phyloP scores from a whole-genome alignment of 2,113 vertebrate genomes.

The Eretmodus cyanostictus region DNA sequence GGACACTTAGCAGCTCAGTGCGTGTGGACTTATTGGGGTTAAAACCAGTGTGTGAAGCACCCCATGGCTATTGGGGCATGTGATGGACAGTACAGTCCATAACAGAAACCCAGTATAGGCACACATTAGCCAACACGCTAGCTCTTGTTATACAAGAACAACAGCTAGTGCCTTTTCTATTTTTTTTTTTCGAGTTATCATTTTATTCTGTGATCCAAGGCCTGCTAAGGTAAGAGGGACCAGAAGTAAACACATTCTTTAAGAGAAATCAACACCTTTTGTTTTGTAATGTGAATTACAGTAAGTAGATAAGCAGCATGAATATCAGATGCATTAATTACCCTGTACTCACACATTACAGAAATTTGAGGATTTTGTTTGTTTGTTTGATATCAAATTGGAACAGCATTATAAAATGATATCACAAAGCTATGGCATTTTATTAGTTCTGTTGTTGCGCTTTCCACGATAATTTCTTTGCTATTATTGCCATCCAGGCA shows the following conservation, averaged over 20 bases:
- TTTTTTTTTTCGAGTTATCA: not conserved
- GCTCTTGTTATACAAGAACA: not conserved
- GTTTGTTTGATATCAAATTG: not conserved
- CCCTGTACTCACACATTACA: not conserved
- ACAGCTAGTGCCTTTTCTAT: not conserved
- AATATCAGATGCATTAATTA: not conserved
- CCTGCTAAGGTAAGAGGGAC: not conserved
- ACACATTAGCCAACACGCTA: not conserved
- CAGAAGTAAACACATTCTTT: not conserved
- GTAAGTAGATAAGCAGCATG: not conserved
- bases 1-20: not conserved
- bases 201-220: not conserved
- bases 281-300: not conserved
- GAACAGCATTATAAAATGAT: not conserved
- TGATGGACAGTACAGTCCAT: not conserved
- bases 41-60: not conserved
- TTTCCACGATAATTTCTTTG: not conserved
- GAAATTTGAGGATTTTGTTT: not conserved
- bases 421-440: not conserved
- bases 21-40: conserved; percentile 10
- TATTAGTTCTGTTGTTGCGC: not conserved
- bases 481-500: not conserved
- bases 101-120: not conserved
- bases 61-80: not conserved
- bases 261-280: not conserved